phyloP scores from a whole-genome alignment of 1,140 invertebrate genomes.

The Neocloeon triangulifer region DNA sequence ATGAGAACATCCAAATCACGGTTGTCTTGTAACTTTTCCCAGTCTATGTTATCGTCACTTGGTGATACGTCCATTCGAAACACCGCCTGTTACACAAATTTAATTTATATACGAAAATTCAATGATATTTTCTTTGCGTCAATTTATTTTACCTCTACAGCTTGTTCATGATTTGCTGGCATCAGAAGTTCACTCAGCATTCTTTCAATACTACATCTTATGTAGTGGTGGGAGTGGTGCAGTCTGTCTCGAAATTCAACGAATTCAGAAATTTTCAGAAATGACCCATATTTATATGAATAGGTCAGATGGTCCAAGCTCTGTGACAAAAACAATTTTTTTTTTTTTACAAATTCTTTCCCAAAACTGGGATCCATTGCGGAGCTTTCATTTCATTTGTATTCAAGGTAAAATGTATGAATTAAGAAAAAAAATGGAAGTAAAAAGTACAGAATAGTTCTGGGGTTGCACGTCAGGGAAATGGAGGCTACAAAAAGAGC shows the following conservation, averaged over 20 bases:
- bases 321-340: constrained; percentile 27
- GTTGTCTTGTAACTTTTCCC: constrained; percentile 29
- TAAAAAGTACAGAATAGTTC: not conserved
- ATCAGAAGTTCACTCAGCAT: constrained; percentile 52
- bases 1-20: constrained; percentile 23
- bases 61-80: constrained; percentile 28
- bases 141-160: constrained; percentile 6
- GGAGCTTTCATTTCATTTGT: constrained; percentile 1
- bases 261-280: constrained; percentile 78
- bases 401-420: constrained; percentile 1
- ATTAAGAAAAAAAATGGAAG: not conserved
- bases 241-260: constrained; percentile 60
- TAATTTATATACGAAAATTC: no score
- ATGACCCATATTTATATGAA: constrained; percentile 84
- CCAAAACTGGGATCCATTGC: no score
- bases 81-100: constrained; percentile 11
- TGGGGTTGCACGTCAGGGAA: no score
- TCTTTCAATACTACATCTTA: constrained; percentile 48
- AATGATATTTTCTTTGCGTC: not conserved
- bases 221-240: constrained; percentile 62
- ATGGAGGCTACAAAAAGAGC: no score
- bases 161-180: constrained; percentile 15
- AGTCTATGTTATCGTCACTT: constrained; percentile 24
- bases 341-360: constrained; percentile 4
- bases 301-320: constrained; percentile 76